Base-by-base conservation (phyloP, 1,140 invertebrate species). In the Drosophila oshimai region DNA sequence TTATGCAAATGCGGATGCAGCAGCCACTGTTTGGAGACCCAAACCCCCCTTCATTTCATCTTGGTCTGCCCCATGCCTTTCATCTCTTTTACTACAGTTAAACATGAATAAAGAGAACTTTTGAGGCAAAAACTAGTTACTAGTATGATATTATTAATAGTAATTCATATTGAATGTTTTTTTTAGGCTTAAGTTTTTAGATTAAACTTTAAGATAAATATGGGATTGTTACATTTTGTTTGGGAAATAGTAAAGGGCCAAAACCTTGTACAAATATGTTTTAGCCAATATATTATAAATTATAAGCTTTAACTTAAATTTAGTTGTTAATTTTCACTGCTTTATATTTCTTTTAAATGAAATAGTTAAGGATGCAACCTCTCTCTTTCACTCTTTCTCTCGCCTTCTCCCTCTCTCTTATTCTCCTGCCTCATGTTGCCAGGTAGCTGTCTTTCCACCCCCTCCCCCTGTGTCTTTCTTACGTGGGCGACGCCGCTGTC, bases 301-400 rank as follows among this genome's bases (percentile, higher is more conserved):
- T n/a, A n/a, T n/a, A n/a, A n/a, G n/a, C n/a, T n/a, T n/a, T n/a
- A n/a, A 0, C 13, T 42, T 6, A 12, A 7, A 7, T 34, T 34
- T 24, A 7, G 24, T 54, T 36, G 20, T 13, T 29, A 18, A 18
- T 24, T 24, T 34, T 13, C 31, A 28, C 41, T 55, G 34, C 54
- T 17, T 7, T 18, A 39, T 36, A 67, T 75, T 74, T 53, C 62
- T 50, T 26, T 55, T 81, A 81, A 81, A 81, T 81, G 73, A 72
- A 81, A 78, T 58, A 83, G 78, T 83, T 83, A 74, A 77, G 62
- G 64, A 74, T 65, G 71, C 72, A 39, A 39, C 58, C 39, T 61
- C 47, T 61, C 50, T 12, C 15, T 26, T 1, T 12, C 12, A 7
- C 44, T 67, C 73, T 44, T 51, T 75, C 60, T 46, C 60, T 68